Evolutionary conservation across 2,797 vertebrate species (phyloP), one percentile per base, ranked within the genome.

Genomic region (Karalla daura): DNA sequence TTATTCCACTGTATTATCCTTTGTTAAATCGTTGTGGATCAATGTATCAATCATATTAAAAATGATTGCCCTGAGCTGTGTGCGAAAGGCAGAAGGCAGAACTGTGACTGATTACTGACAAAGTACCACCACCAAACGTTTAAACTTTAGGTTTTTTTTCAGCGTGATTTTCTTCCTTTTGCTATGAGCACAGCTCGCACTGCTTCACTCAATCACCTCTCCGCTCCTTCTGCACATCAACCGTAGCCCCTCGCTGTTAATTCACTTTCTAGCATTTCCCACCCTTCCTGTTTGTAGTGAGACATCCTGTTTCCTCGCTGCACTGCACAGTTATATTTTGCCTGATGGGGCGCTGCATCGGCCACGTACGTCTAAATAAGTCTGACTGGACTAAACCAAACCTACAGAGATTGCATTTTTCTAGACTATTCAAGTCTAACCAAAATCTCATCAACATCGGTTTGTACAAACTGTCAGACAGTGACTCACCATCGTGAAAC

Each of bases 311-410:
- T 8, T n/a, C 25, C 37, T 23, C 36, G 23, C 56, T 41, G 27
- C 6, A 20, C 30, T 44, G 28, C 6, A 15, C 18, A 35, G 21
- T 11, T 17, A 17, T 27, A 32, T 43, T 45, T 17, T 44, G 20
- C 44, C n/a, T 44, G 24, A 28, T 11, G 6, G 40, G 15, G 14
- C 36, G 51, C 17, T 30, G 27, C 35, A 33, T 65, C n/a, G n/a
- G n/a, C n/a, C n/a, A n/a, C n/a, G n/a, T n/a, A n/a, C 33, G 33
- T 28, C 14, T 8, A 13, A 63, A 55, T 11, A 46, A 59, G 40
- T 17, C 21, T 27, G 25, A 25, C 21, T 14, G 47, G 18, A 58
- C 33, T 41, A 14, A 46, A 20, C 8, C 11, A 7, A 4, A 33
- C 21, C 1, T 49, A 9, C 41, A 43, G 30, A 24, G 10, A 27